phyloP scores from a whole-genome alignment of 2,797 vertebrate species.

The Brachyalestes nurse region DNA sequence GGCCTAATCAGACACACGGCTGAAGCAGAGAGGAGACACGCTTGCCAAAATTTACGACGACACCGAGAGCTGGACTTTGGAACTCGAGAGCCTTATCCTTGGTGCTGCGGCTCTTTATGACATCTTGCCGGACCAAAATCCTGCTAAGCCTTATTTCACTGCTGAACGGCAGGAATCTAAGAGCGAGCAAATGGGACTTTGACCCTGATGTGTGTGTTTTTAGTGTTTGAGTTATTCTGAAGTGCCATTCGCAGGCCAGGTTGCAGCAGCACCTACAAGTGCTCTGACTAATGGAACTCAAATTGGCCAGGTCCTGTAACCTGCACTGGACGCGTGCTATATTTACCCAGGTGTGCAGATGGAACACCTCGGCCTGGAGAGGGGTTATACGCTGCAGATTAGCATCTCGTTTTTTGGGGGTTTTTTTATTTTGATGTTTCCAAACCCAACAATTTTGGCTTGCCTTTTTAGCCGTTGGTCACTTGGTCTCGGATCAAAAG shows the following conservation, averaged over 20 bases:
- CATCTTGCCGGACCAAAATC: conserved; percentile 13
- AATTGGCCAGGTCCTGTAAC: background rate
- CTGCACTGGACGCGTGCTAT: conserved; percentile 19
- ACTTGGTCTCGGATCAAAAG: conserved; percentile 64
- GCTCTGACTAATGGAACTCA: conserved; percentile 38
- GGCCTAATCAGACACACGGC: background rate
- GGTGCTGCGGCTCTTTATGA: conserved; percentile 37
- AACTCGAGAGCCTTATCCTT: conserved; percentile 29
- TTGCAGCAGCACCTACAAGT: conserved; percentile 2
- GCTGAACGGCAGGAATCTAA: conserved; percentile 7
- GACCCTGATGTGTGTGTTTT: conserved; percentile 34
- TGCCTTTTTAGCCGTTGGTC: conserved; percentile 72
- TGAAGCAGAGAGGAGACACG: background rate
- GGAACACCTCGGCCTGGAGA: conserved; percentile 5
- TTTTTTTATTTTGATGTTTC: conserved; percentile 10
- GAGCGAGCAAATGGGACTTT: conserved; percentile 43
- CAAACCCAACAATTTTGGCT: background rate
- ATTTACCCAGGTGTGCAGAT: conserved; percentile 42
- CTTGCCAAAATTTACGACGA: conserved; percentile 15
- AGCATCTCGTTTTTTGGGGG: conserved; percentile 21
- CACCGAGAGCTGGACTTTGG: conserved; percentile 33
- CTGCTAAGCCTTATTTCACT: conserved; percentile 5
- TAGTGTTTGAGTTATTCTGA: conserved; percentile 27
- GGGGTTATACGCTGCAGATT: conserved; percentile 13
- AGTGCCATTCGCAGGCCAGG: conserved; percentile 8